Conservation (phyloP, 2,797 vertebrate genomes). For the Lagorchestes hirsutus region DNA sequence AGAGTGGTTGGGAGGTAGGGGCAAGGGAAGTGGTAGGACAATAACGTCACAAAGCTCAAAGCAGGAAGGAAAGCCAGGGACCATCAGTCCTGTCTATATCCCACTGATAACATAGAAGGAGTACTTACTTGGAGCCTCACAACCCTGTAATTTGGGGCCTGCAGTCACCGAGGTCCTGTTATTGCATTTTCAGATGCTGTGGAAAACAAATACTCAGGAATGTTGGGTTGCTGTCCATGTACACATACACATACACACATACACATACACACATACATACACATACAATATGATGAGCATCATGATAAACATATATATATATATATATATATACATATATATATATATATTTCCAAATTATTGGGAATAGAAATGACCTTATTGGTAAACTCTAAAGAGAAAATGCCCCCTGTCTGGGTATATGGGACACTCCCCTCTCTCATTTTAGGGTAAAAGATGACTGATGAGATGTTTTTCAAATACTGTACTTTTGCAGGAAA, state of each 20-base stretch:
- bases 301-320: constrained; percentile 55
- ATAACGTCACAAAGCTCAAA: no score
- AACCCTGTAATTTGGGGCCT: constrained; percentile 1
- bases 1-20: neutral
- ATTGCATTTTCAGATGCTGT: constrained; percentile 40
- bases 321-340: constrained; percentile 45
- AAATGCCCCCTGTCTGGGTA: constrained; percentile 56
- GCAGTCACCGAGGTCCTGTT: neutral
- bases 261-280: neutral
- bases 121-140: neutral
- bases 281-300: neutral
- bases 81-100: neutral
- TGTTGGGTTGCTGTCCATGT: constrained; percentile 52
- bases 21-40: neutral
- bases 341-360: constrained; percentile 53
- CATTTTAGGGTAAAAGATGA: constrained; percentile 59
- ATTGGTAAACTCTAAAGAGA: neutral
- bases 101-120: neutral
- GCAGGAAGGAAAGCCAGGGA: fast-evolving
- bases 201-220: constrained; percentile 58
- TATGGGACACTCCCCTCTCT: constrained; percentile 53
- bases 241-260: neutral
- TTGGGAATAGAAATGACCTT: constrained; percentile 40
- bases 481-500: constrained; percentile 46
- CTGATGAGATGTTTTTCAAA: constrained; percentile 47